Conservation (phyloP, 2,888 invertebrate species). For the Myopa tessellatipennis region DNA sequence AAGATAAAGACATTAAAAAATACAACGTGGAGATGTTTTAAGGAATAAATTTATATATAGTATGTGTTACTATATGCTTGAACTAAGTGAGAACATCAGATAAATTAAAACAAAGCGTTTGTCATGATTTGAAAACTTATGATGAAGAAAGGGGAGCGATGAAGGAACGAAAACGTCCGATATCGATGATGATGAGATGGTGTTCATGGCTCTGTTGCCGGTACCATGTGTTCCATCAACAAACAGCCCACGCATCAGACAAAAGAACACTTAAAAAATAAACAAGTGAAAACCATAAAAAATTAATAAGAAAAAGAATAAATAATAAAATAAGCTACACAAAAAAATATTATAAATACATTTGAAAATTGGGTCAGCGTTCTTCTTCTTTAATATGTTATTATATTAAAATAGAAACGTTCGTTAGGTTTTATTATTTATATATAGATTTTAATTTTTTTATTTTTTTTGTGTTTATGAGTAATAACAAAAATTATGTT, state of each 20-base stretch:
- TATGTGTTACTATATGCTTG: background rate
- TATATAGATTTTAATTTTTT: no score
- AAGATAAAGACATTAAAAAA: no score
- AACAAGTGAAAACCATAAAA: background rate
- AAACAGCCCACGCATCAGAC: background rate
- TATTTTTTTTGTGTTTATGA: no score
- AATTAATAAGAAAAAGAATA: background rate
- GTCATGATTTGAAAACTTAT: no score
- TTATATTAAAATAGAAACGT: no score
- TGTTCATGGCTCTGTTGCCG: background rate
- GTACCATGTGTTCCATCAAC: background rate
- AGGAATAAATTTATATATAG: no score
- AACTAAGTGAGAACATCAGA: background rate
- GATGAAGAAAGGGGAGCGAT: no score
- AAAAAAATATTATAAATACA: background rate
- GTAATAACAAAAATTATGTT: background rate
- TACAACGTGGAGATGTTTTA: no score
- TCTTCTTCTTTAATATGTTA: no score
- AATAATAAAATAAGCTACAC: no score
- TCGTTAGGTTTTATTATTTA: no score
- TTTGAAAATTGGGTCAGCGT: background rate
- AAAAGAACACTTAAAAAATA: background rate
- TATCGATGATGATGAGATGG: background rate
- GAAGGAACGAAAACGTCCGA: background rate
- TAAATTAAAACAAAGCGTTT: background rate